Evolutionary conservation across 2,888 invertebrate species (phyloP).

Genomic region (Omphaloscelis lunosa): DNA sequence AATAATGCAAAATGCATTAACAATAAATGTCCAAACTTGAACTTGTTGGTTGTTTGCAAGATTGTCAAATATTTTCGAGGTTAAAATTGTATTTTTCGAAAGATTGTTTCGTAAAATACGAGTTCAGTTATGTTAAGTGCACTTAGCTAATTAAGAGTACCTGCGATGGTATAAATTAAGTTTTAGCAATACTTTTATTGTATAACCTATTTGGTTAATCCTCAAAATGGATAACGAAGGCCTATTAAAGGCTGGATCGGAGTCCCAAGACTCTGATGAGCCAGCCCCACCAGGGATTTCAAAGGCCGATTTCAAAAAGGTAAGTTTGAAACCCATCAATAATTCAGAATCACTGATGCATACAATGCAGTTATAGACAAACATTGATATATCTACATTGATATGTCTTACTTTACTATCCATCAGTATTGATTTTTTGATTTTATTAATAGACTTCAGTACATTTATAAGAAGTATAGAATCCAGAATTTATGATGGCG

Average conservation of each 20-base stretch:
- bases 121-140: neutral
- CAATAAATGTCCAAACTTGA: neutral
- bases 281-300: slow-evolving; percentile 69
- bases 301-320: slow-evolving; percentile 60
- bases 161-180: slow-evolving; percentile 13
- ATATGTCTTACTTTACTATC: slow-evolving; percentile 11
- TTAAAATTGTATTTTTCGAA: slow-evolving; percentile 20
- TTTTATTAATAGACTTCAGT: slow-evolving; percentile 37
- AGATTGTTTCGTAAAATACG: neutral
- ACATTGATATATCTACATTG: slow-evolving; percentile 22
- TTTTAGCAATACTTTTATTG: neutral
- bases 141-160: neutral
- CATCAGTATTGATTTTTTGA: slow-evolving; percentile 56
- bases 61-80: slow-evolving; percentile 31
- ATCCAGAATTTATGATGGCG: slow-evolving; percentile 38
- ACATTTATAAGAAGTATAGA: neutral
- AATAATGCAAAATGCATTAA: slow-evolving; percentile 16
- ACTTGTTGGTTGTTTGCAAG: slow-evolving; percentile 28
- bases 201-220: slow-evolving; percentile 25
- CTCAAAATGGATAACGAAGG: slow-evolving; percentile 69
- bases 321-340: slow-evolving; percentile 51
- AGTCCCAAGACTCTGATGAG: slow-evolving; percentile 75
- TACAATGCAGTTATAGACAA: slow-evolving; percentile 28
- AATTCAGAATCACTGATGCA: slow-evolving; percentile 21
- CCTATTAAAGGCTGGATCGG: slow-evolving; percentile 66